Evolutionary conservation across 2,113 vertebrate genomes (phyloP).

Genomic region (Coracopsis vasa): DNA sequence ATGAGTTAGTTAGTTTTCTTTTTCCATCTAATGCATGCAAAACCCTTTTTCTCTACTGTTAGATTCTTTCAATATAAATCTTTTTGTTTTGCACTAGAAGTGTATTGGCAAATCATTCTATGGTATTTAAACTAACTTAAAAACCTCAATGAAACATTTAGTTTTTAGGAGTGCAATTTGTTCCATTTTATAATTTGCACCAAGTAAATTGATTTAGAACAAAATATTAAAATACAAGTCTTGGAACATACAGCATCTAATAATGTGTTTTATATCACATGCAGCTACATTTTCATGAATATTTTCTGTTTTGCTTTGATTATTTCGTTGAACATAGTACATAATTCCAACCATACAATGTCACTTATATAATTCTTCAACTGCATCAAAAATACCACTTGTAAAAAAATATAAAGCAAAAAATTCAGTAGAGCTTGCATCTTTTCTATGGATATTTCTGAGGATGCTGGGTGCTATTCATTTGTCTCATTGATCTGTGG

Average conservation of each 20-base stretch:
- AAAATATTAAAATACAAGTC: background rate
- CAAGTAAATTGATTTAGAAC: background rate
- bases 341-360: background rate
- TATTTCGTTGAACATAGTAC: background rate
- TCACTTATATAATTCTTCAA: slow-evolving; percentile 13
- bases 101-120: background rate
- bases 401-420: background rate
- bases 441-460: slow-evolving; percentile 28
- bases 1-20: slow-evolving; percentile 41
- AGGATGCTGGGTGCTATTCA: background rate
- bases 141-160: background rate
- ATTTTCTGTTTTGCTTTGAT: slow-evolving; percentile 7
- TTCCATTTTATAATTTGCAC: background rate
- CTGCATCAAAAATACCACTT: background rate
- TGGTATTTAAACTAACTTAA: background rate
- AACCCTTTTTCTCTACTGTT: background rate
- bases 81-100: background rate
- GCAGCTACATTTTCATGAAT: background rate
- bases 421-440: background rate
- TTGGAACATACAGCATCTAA: background rate
- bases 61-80: background rate
- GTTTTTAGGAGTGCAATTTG: background rate
- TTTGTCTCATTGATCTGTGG: background rate
- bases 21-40: background rate
- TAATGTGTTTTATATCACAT: background rate